Conservation (phyloP, 2,113 vertebrate genomes). For the Tragelaphus buxtoni region DNA sequence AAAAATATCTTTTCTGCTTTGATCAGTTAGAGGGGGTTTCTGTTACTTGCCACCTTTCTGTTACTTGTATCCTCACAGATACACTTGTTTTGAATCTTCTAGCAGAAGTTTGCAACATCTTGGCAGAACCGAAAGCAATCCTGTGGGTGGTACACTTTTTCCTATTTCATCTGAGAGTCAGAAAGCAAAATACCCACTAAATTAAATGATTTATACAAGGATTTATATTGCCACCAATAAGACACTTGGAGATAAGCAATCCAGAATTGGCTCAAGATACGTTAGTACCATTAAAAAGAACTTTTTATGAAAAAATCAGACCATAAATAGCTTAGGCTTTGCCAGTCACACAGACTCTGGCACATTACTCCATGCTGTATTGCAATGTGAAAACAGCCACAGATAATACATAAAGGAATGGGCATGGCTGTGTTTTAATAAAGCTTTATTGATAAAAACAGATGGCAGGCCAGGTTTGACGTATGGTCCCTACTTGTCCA, state of each 20-base stretch:
- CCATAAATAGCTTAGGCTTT: not conserved
- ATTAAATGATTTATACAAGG: not conserved
- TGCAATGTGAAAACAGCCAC: not conserved
- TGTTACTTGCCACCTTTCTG: not conserved
- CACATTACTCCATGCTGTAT: not conserved
- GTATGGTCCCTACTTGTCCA: not conserved
- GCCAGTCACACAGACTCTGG: not conserved
- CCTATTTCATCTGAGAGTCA: not conserved
- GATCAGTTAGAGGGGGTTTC: not conserved
- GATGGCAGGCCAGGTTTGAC: not conserved
- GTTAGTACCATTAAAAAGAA: not conserved
- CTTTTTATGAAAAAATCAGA: not conserved
- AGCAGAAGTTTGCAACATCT: not conserved
- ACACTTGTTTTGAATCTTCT: not conserved
- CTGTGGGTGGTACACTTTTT: not conserved
- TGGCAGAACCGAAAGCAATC: not conserved
- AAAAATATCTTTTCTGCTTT: not conserved
- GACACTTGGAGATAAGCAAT: not conserved
- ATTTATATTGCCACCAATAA: not conserved
- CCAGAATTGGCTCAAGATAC: not conserved
- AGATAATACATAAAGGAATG: not conserved
- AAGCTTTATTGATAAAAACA: conserved; percentile 9
- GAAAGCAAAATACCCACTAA: not conserved
- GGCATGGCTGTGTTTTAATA: not conserved
- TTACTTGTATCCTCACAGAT: not conserved